Evolutionary conservation across 2,113 vertebrate genomes (phyloP).

Genomic region (Antigone vipio): DNA sequence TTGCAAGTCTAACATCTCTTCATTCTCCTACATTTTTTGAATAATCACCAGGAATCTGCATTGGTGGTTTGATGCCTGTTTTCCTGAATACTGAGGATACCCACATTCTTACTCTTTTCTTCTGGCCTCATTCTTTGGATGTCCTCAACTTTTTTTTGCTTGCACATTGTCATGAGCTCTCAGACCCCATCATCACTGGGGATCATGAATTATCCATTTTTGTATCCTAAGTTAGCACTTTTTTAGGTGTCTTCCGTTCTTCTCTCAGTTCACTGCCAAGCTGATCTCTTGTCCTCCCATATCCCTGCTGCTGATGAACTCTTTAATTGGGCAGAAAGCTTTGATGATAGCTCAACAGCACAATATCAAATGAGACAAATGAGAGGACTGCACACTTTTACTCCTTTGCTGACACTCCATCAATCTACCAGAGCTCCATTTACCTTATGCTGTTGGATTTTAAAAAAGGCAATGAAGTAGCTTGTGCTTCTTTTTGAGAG

Average conservation of each 20-base stretch:
- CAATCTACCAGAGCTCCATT: neutral
- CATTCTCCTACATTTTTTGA: neutral
- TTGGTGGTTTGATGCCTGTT: neutral
- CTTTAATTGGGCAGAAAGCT: neutral
- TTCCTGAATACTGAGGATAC: neutral
- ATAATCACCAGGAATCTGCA: neutral
- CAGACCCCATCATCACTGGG: accelerated
- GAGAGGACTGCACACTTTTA: neutral
- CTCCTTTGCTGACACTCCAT: neutral
- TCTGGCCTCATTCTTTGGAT: neutral
- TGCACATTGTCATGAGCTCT: neutral
- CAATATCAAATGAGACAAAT: neutral
- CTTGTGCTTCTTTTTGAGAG: neutral
- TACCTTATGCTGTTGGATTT: neutral
- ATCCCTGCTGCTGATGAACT: neutral
- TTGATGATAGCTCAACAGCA: neutral
- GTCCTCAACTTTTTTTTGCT: neutral
- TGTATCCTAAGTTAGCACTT: neutral
- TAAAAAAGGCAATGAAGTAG: neutral
- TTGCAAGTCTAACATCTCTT: neutral
- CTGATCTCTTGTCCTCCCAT: neutral
- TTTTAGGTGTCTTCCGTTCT: neutral
- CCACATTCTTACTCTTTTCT: neutral
- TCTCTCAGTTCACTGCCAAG: neutral
- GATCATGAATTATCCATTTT: neutral